These are phyloP conservation scores for Turritopsis rubra DNA, from an alignment of 30 jellyfish, hydroid and myxozoan genomes.

Conservation along the genomic window DNA sequence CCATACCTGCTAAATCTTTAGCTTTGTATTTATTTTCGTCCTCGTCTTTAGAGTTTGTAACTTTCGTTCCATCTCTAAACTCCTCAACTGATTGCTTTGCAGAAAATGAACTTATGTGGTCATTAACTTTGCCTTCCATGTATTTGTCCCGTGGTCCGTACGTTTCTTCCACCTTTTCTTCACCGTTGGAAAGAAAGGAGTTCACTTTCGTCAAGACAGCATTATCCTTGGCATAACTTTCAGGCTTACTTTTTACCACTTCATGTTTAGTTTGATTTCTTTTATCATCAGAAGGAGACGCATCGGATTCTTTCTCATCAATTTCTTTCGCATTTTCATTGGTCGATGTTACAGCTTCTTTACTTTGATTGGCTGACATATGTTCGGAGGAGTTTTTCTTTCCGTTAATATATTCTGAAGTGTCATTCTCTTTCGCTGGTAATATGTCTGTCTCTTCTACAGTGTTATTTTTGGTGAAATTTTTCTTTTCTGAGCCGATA, in stretches of 20 bases:
- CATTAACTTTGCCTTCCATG: conserved; percentile 1
- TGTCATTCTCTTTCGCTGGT: not conserved
- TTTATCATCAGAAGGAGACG: not conserved
- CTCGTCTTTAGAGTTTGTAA: not conserved
- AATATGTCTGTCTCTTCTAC: not conserved
- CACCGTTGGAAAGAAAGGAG: not conserved
- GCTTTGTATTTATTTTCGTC: not conserved
- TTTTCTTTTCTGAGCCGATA: not conserved
- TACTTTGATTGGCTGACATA: not conserved
- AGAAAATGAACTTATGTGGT: not conserved
- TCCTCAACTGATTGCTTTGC: conserved; percentile 8
- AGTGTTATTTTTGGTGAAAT: not conserved
- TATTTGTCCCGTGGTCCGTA: not conserved
- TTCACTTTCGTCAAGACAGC: not conserved
- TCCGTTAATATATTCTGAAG: not conserved
- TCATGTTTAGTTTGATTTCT: not conserved
- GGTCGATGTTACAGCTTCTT: not conserved
- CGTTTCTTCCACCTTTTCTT: conserved; percentile 3
- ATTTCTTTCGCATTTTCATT: not conserved
- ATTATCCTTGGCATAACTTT: not conserved
- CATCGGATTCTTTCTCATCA: not conserved
- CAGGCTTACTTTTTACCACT: not conserved
- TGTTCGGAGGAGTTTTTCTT: not conserved
- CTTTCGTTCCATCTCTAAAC: not conserved
- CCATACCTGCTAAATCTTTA: not conserved